Evolutionary conservation across 2,888 invertebrate genomes (phyloP), one percentile per base, ranked within the genome.

Genomic region (Apocheima hispidaria): DNA sequence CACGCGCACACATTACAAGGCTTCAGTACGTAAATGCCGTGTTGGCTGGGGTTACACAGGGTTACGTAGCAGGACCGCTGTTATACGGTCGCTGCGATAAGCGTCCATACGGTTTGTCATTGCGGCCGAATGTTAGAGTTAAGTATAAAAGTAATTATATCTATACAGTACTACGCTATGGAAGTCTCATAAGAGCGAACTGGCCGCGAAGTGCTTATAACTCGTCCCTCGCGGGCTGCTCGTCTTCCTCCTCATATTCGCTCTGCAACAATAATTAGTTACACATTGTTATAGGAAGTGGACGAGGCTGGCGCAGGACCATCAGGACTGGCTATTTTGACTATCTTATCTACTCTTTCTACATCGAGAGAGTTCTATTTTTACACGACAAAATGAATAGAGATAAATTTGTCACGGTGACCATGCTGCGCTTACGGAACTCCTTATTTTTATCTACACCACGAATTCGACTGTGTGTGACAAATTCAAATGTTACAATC

Each of bases 211-310:
- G 71, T 71, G 81, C 86, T 96, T 96, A 97, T 94, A 97, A 94
- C 90, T 97, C 97, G 84, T 97, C 97, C 82, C 96, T 96, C 79
- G 94, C 93, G 73, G 95, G 95, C 74, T 93, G 88, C 75, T 96
- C 96, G 50, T 96, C 96, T 65, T 96, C 96, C 74, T 96, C 96
- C 41, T 95, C 95, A 69, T 94, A 95, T 75, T 95, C 92, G 70
- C 81, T 89, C 92, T 92, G 90, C 62, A 83, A 71, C 6, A 61
- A 36, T 12, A 21, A 30, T 30, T 30, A 38, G 21, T 21, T n/a
- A 21, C 21, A 41, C 41, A 41, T 41, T 23, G 3, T 21, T 41
- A 18, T 41, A 12, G 21, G 1, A 12, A 18, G 18, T 18, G 7
- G 16, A 18, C 18, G 18, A 7, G 16, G 16, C 9, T 18, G 10